Base-by-base conservation (phyloP, 2,797 vertebrate genomes). In the Gymnoscopelus microlampas region DNA sequence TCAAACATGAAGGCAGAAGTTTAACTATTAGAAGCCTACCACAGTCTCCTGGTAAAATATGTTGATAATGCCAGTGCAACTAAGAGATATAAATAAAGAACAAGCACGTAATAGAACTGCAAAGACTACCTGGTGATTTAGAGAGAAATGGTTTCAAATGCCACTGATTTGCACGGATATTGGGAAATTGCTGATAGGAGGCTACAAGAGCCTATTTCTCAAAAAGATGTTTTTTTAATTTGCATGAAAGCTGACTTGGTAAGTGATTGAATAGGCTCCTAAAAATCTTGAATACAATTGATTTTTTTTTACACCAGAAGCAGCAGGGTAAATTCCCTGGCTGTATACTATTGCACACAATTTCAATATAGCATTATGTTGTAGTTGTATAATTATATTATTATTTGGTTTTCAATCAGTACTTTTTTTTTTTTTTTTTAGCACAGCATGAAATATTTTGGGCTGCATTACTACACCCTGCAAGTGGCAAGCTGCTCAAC, bases 81-180 rank as follows among this genome's bases (percentile, higher is more conserved):
- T 74, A 65, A 63, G 53, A 64, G 63, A 29, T 4, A 29, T 71
- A 57, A 19, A 19, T 19, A 19, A 19, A 59, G 68, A 76, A 53
- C 60, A 64, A 76, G 71, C 2, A 29, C 26, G 26, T 55, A 65
- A 79, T 69, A 64, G 54, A 86, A 73, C 49, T 72, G 71, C 80
- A 76, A 70, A 62, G 59, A 68, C 53, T 56, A 35, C 32, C 64
- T 63, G 35, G 50, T 4, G 32, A 66, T 68, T 66, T 35, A 70
- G 53, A 77, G 68, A n/a, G 77, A 80, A 79, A 79, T 61, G 58
- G 58, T 58, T 67, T 82, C 32, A 35, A 51, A 79, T 73, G 54
- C 54, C 68, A 51, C 73, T 55, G 39, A 49, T 24, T 77, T 4
- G 10, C 66, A 78, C 12, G 50, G 48, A 32, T n/a, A 14, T 65